phyloP scores from a whole-genome alignment of 2,888 invertebrate genomes.

The Lucinisca nassula region DNA sequence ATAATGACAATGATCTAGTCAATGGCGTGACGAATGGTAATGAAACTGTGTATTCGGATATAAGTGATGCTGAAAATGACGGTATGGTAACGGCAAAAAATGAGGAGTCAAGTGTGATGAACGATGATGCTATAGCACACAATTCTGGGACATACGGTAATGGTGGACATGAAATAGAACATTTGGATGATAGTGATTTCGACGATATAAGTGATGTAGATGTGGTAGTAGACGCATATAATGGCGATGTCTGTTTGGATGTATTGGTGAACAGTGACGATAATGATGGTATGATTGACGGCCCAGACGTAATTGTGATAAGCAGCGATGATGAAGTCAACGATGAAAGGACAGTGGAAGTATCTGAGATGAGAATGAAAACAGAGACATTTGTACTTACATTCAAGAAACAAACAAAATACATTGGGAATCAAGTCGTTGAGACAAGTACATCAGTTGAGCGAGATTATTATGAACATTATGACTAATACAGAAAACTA shows the following conservation, averaged over 20 bases:
- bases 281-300: neutral
- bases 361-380: neutral
- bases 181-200: no score
- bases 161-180: no score
- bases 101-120: no score
- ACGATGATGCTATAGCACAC: no score
- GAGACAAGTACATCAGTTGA: neutral
- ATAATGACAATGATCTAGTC: no score
- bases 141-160: no score
- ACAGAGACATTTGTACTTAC: neutral
- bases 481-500: neutral
- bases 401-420: neutral
- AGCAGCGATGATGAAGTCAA: neutral
- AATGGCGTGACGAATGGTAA: neutral
- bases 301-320: neutral
- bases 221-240: no score
- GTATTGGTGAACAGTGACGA: neutral
- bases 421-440: neutral
- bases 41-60: neutral
- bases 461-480: neutral
- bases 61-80: no score
- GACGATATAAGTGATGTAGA: no score
- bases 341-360: neutral
- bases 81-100: no score
- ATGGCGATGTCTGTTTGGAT: no score